Percentiles rank a stretch among this genome's conserved stretches.
Evolutionary conservation across 2,113 vertebrate species (phyloP).

Genomic region (Panthera leo): DNA sequence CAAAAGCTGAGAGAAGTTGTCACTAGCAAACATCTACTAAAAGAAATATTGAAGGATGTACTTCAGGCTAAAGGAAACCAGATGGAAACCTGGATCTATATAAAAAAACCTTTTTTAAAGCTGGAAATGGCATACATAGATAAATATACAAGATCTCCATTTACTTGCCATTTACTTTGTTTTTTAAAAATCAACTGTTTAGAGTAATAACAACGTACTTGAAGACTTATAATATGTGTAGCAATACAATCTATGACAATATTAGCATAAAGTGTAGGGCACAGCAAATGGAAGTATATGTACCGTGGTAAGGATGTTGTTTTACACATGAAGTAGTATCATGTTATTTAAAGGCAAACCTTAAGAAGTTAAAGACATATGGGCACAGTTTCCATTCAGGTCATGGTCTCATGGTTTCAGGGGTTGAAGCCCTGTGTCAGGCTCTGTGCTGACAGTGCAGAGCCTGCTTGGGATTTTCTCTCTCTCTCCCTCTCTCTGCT

Average conservation of each 20-base stretch:
- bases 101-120: not conserved
- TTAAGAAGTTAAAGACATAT: not conserved
- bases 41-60: not conserved
- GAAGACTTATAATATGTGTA: not conserved
- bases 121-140: not conserved
- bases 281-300: not conserved
- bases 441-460: too few species aligned
- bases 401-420: too few species aligned
- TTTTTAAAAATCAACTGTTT: not conserved
- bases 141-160: not conserved
- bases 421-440: too few species aligned
- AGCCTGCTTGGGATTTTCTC: too few species aligned
- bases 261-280: not conserved
- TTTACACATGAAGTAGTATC: not conserved
- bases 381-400: too few species aligned
- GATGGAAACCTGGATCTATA: not conserved
- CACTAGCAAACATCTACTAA: not conserved
- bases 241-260: not conserved
- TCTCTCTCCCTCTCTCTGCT: too few species aligned
- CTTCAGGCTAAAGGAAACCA: not conserved
- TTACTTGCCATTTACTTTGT: not conserved
- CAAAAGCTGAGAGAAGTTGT: not conserved
- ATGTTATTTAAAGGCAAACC: not conserved
- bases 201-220: not conserved
- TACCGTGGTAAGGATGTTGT: not conserved